Evolutionary conservation across 2,797 vertebrate species (phyloP).

Genomic region (Champsocephalus gunnari): DNA sequence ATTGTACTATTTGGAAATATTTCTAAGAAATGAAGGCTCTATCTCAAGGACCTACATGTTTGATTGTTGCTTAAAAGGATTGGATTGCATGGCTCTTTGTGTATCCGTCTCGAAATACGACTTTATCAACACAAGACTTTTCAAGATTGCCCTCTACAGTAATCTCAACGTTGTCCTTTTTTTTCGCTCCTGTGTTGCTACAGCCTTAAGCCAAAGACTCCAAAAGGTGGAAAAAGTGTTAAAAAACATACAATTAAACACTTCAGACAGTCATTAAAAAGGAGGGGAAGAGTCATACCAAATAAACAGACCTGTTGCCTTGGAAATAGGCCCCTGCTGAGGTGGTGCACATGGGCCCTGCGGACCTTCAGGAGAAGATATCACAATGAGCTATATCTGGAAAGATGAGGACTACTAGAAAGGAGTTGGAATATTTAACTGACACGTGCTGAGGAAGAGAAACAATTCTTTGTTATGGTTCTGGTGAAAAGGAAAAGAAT

Average conservation of each 20-base stretch:
- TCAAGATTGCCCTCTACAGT: slow-evolving; percentile 5
- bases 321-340: slow-evolving; percentile 63
- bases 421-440: slow-evolving; percentile 27
- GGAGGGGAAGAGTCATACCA: slow-evolving; percentile 60
- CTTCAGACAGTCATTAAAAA: slow-evolving; percentile 66
- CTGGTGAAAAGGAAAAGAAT: slow-evolving; percentile 56
- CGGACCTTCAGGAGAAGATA: slow-evolving; percentile 40
- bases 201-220: slow-evolving; percentile 1
- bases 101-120: slow-evolving; percentile 1
- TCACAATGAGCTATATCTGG: slow-evolving; percentile 44
- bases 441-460: slow-evolving; percentile 31
- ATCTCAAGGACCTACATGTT: background rate
- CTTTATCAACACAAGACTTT: slow-evolving; percentile 8
- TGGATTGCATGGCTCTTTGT: slow-evolving; percentile 9
- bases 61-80: slow-evolving; percentile 21
- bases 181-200: slow-evolving; percentile 1
- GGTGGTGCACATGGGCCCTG: slow-evolving; percentile 41
- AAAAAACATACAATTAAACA: slow-evolving; percentile 68
- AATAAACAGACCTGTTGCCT: slow-evolving; percentile 77
- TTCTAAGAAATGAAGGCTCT: background rate
- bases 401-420: slow-evolving; percentile 22
- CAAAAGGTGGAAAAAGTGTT: slow-evolving; percentile 49
- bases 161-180: background rate
- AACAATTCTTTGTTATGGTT: slow-evolving; percentile 51
- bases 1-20: slow-evolving; percentile 25